Percentiles rank a stretch among this genome's conserved stretches.
phyloP scores from a whole-genome alignment of 2,113 vertebrate species.

The Podocnemis expansa region DNA sequence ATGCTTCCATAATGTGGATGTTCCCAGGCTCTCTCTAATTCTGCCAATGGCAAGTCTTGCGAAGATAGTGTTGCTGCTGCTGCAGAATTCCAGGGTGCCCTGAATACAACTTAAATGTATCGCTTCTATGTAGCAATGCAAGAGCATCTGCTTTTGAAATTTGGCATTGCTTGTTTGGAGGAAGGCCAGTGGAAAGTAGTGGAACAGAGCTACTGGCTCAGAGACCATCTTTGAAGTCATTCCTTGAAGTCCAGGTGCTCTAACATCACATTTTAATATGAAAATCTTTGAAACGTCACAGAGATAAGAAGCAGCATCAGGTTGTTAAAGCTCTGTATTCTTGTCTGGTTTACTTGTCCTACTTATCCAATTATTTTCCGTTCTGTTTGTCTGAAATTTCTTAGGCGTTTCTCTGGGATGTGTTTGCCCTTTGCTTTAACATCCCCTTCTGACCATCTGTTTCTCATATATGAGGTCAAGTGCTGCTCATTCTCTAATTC shows the following conservation, averaged over 20 bases:
- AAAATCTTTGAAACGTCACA: conserved; percentile 2
- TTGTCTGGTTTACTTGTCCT: conserved; percentile 15
- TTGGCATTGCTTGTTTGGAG: conserved; percentile 59
- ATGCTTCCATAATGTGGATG: background rate
- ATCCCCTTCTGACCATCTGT: background rate
- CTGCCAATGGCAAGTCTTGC: background rate
- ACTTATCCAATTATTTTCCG: background rate
- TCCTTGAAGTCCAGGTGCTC: conserved; percentile 9
- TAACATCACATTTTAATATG: conserved; percentile 19
- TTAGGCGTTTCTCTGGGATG: background rate
- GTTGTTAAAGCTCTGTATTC: background rate
- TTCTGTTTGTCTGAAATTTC: background rate
- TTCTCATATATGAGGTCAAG: background rate
- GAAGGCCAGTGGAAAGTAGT: conserved; percentile 56
- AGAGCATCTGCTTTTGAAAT: conserved; percentile 57
- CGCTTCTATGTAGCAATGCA: conserved; percentile 58
- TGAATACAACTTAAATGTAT: conserved; percentile 33
- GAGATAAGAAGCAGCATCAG: conserved; percentile 29
- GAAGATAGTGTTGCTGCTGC: conserved; percentile 47
- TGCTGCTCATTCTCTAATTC: background rate
- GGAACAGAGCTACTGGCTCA: conserved; percentile 34
- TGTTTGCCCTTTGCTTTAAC: background rate
- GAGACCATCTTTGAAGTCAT: conserved; percentile 37
- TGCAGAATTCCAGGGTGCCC: conserved; percentile 35
- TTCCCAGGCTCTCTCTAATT: background rate